Conservation (phyloP, 2,113 vertebrate species). For the Pongo pygmaeus region DNA sequence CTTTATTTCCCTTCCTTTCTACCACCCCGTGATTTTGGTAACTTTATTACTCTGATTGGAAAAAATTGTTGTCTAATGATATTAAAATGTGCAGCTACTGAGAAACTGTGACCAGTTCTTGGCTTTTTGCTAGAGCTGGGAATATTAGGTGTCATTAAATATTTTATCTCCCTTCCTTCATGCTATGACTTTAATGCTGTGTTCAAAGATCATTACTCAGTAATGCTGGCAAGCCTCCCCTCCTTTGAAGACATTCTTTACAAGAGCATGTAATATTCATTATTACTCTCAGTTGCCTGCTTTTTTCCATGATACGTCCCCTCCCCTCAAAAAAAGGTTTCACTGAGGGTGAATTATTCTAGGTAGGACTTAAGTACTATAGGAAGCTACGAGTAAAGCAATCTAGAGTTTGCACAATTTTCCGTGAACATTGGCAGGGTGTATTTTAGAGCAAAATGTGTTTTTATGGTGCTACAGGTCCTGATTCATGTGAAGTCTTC, state of each 20-base stretch:
- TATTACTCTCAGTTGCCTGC: slow-evolving; percentile 24
- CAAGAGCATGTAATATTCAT: slow-evolving; percentile 54
- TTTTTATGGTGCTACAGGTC: background rate
- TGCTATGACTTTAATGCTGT: slow-evolving; percentile 59
- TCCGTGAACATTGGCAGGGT: background rate
- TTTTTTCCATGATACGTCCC: background rate
- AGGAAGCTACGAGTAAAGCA: background rate
- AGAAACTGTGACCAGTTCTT: slow-evolving; percentile 66
- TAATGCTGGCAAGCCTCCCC: slow-evolving; percentile 13
- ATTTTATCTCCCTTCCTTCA: slow-evolving; percentile 72
- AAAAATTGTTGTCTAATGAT: slow-evolving; percentile 67
- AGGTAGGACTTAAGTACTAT: background rate
- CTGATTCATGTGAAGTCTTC: background rate
- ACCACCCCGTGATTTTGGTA: background rate
- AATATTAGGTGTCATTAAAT: slow-evolving; percentile 75
- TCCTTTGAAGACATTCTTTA: slow-evolving; percentile 63
- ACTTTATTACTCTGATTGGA: slow-evolving; percentile 45
- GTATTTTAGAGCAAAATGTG: background rate
- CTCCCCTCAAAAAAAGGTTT: background rate
- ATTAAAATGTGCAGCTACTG: slow-evolving; percentile 58
- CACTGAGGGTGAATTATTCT: background rate
- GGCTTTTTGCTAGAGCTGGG: slow-evolving; percentile 60
- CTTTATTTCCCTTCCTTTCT: slow-evolving; percentile 28
- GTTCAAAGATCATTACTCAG: slow-evolving; percentile 72
- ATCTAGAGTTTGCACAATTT: background rate